phyloP scores from a whole-genome alignment of 2,113 vertebrate genomes.

The Varanus salvator region DNA sequence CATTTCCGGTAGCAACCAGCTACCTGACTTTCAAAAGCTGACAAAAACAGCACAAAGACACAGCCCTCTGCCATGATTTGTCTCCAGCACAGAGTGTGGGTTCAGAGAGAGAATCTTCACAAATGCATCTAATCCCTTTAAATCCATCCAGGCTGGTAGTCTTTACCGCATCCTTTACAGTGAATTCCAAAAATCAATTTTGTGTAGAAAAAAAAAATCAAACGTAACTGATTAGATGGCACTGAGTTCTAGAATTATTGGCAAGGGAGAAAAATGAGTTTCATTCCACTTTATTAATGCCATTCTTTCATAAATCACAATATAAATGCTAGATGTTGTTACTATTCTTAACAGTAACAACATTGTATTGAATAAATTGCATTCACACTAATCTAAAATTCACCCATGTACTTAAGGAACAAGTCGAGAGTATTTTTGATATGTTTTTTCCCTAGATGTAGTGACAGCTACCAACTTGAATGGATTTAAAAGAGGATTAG shows the following conservation, averaged over 20 bases:
- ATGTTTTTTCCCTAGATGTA: background rate
- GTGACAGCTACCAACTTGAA: no score
- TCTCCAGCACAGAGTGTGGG: background rate
- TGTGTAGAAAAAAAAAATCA: background rate
- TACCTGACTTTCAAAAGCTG: background rate
- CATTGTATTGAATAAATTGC: background rate
- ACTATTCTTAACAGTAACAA: no score
- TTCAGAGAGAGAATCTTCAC: background rate
- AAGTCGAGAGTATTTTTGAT: background rate
- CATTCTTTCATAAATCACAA: background rate
- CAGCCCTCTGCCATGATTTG: background rate
- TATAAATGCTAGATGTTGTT: background rate
- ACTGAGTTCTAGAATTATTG: background rate
- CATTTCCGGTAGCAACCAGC: background rate
- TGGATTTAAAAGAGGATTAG: no score
- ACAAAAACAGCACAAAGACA: background rate
- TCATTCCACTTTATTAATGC: background rate
- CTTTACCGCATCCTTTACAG: background rate
- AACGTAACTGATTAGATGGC: background rate
- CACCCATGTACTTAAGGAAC: background rate
- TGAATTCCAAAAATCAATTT: background rate
- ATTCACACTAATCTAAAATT: background rate
- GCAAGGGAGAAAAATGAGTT: background rate
- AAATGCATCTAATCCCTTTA: background rate
- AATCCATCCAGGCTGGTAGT: background rate